Evolutionary conservation across 2,797 vertebrate species (phyloP).

Genomic region (Tokudaia muenninki): DNA sequence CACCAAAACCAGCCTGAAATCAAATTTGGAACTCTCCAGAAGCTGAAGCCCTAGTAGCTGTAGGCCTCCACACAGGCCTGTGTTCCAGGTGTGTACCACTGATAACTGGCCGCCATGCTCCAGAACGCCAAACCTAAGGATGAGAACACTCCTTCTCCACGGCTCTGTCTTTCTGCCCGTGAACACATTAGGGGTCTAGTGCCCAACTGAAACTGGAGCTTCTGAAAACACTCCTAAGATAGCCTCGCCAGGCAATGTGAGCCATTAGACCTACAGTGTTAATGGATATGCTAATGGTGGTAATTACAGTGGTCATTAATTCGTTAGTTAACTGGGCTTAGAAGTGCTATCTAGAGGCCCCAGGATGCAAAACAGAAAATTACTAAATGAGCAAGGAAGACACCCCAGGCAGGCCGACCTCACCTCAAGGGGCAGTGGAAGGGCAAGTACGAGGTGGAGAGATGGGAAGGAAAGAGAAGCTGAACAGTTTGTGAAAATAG

Average conservation of each 20-base stretch:
- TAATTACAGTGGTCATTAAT: neutral
- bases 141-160: neutral
- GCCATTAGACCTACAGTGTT: neutral
- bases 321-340: neutral
- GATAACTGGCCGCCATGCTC: neutral
- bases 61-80: neutral
- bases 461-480: neutral
- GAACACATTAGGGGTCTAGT: neutral
- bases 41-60: neutral
- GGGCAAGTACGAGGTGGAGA: neutral
- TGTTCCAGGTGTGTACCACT: neutral
- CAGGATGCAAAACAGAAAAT: neutral
- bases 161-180: neutral
- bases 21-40: rapidly evolving
- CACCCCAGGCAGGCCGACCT: neutral
- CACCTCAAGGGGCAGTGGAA: neutral
- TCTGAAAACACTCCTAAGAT: neutral
- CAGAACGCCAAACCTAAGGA: neutral
- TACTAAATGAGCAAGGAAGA: neutral
- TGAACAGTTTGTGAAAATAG: neutral
- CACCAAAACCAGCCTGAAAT: neutral
- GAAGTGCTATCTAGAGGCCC: neutral
- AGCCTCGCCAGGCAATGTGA: neutral
- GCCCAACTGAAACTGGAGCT: neutral
- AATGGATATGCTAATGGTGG: neutral